Evolutionary conservation across 2,113 vertebrate species (phyloP).

Genomic region (Eretmochelys imbricata): DNA sequence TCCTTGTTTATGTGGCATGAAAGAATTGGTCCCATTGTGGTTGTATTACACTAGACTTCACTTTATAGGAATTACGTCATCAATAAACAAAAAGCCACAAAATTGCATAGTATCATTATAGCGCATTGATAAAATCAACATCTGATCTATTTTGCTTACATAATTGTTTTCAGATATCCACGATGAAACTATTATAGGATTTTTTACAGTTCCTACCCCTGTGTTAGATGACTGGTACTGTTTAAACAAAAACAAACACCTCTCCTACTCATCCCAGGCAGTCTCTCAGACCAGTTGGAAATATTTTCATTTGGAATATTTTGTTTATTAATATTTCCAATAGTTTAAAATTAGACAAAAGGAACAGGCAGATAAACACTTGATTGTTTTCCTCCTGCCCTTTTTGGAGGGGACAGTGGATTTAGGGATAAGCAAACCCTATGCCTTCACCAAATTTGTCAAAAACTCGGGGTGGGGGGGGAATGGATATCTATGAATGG

Average conservation of each 20-base stretch:
- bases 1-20: background rate
- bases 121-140: background rate
- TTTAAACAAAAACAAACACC: background rate
- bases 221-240: background rate
- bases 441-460: background rate
- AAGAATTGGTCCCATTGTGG: background rate
- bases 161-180: background rate
- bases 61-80: background rate
- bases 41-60: background rate
- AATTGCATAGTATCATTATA: background rate
- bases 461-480: background rate
- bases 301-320: background rate
- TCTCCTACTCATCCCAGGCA: background rate
- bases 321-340: background rate
- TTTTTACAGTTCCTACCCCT: background rate
- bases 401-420: background rate
- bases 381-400: background rate
- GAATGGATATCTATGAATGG: background rate
- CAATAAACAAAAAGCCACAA: background rate
- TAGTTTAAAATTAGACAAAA: background rate
- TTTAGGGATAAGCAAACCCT: background rate
- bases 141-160: background rate
- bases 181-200: background rate
- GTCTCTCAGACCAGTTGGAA: background rate
- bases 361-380: background rate